These are phyloP conservation scores for Pristiophorus japonicus DNA, from an alignment of 2,113 vertebrate species.

Conservation along the genomic window DNA sequence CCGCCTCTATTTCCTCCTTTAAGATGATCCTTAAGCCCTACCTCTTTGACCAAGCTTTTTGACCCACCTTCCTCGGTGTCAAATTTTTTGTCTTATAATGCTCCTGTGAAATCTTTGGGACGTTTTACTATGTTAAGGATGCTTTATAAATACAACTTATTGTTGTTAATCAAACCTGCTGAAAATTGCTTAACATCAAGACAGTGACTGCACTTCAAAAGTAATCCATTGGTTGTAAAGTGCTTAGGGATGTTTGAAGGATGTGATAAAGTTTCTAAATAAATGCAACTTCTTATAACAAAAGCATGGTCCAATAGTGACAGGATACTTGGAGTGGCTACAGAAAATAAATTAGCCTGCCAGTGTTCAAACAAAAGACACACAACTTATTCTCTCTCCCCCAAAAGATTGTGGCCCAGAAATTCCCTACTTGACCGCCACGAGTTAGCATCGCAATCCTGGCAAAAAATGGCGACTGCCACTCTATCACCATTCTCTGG, in stretches of 20 bases:
- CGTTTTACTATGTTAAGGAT: too few species aligned
- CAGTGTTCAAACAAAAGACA: not conserved
- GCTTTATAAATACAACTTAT: too few species aligned
- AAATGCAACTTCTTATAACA: not conserved
- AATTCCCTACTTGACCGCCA: too few species aligned
- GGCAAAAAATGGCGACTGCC: too few species aligned
- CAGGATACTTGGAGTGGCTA: not conserved
- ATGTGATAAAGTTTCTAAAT: not conserved
- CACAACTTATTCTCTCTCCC: not conserved
- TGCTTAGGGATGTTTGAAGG: not conserved
- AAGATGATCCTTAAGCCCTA: too few species aligned
- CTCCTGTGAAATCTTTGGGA: too few species aligned
- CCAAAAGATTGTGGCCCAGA: not conserved
- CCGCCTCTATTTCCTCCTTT: too few species aligned
- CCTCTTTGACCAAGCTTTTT: too few species aligned
- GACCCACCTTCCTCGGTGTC: too few species aligned
- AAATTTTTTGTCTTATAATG: too few species aligned
- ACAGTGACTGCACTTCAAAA: not conserved
- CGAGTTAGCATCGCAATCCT: too few species aligned
- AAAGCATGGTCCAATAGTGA: not conserved
- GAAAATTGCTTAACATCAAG: not conserved
- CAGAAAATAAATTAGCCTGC: not conserved
- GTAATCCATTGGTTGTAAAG: not conserved
- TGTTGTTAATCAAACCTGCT: not conserved
- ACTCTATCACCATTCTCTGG: too few species aligned